These are phyloP conservation scores for Epirrita christyi DNA, from an alignment of 2,888 invertebrate species.

Conservation along the genomic window DNA sequence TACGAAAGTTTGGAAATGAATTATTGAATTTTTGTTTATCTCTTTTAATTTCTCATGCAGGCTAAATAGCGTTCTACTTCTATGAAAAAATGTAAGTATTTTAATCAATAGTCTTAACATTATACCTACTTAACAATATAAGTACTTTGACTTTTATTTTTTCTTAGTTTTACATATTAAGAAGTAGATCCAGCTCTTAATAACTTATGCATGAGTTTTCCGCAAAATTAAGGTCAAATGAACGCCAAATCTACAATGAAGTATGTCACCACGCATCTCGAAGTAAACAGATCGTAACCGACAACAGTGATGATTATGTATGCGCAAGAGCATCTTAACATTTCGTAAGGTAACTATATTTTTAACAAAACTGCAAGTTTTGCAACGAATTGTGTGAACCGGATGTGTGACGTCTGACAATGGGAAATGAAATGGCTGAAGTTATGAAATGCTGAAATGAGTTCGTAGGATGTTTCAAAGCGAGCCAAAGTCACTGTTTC, in stretches of 20 bases:
- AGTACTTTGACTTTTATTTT: too few relatives aligned
- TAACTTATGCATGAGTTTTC: neutral
- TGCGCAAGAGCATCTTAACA: constrained; percentile 32
- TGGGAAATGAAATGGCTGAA: constrained; percentile 23
- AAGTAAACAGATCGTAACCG: constrained; percentile 38
- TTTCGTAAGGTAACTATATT: constrained; percentile 33
- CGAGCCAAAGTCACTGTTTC: too few relatives aligned
- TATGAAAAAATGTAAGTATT: too few relatives aligned
- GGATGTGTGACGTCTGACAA: constrained; percentile 37
- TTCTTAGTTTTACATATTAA: too few relatives aligned
- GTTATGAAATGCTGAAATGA: constrained; percentile 30
- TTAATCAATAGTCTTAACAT: too few relatives aligned
- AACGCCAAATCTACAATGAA: neutral
- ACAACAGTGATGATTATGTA: constrained; percentile 24
- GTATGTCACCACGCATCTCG: constrained; percentile 26
- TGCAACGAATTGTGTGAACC: constrained; percentile 36
- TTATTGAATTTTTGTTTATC: constrained; percentile 22
- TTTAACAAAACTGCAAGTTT: constrained; percentile 28
- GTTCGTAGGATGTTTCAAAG: neutral
- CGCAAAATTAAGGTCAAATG: constrained; percentile 24
- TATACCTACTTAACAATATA: too few relatives aligned
- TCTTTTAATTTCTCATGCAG: too few relatives aligned
- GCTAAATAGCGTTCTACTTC: too few relatives aligned
- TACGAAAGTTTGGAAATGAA: constrained; percentile 33
- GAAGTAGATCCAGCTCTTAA: too few relatives aligned